Base-by-base conservation (phyloP, 2,888 invertebrate genomes). In the Kryphioiulus occultus region DNA sequence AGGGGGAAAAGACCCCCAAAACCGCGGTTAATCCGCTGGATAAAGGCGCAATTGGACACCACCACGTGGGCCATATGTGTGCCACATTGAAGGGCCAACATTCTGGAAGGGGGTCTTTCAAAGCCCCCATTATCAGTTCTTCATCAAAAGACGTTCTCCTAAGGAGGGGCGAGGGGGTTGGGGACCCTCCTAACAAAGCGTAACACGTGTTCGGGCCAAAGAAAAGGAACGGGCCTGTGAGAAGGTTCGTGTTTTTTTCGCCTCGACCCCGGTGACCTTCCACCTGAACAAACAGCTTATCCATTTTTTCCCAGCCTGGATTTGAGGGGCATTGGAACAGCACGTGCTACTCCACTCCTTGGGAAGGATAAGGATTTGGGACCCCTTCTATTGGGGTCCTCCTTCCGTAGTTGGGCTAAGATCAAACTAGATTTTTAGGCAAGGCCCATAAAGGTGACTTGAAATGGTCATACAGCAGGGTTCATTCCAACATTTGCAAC, bases 221-320 rank as follows among this genome's bases (percentile, higher is more conserved):
- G 68, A 68, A 68, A 68, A 68, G 68, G 68, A 68, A 26, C n/a
- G 68, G 68, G 68, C 68, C 53, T 10, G 68, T 68, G 68, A 68
- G 68, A 68, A 68, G 68, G 68, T 68, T 68, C 68, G 68, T 68
- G 26, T 7, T 68, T 68, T 68, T 68, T 68, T 26, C 53, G 53
- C n/a, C 1, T n/a, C 26, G 26, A 68, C 68, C 68, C 26, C 26
- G 68, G 9, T 68, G 68, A 68, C 22, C 68, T 68, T 68, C 68
- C 68, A 68, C 68, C 68, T 68, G 68, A 68, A 68, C 68, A 68
- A 68, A 68, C 68, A 68, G 68, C 68, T 68, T 68, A 26, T n/a
- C 53, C 53, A 53, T 68, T 68, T 68, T 68, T 68, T 26, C 68
- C 26, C 26, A 26, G 10, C 68, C 68, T 26, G 26, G 68, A 68